Percentiles rank a stretch among this genome's conserved stretches.
These are phyloP conservation scores for Drosophila prolongata DNA, from an alignment of 2,888 invertebrate genomes.

Conservation along the genomic window DNA sequence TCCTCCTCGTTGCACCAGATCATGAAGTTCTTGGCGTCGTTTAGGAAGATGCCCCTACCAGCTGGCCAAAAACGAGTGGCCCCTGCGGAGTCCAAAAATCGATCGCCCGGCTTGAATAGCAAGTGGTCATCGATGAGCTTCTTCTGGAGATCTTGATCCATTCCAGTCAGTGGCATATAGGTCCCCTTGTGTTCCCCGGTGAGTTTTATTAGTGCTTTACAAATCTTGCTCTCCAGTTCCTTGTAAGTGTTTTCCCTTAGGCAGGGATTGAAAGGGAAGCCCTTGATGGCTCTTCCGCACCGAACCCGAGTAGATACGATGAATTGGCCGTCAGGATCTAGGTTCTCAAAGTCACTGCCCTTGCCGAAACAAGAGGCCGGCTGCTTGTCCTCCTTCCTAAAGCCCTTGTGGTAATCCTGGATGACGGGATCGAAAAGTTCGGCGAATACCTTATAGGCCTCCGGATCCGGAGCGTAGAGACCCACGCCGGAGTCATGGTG, in stretches of 20 bases:
- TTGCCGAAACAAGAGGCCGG: slow-evolving; percentile 97
- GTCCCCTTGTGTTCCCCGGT: slow-evolving; percentile 95
- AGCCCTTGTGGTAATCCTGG: slow-evolving; percentile 97
- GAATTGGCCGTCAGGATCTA: slow-evolving; percentile 95
- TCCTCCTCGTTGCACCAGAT: slow-evolving; percentile 99
- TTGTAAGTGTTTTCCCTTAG: slow-evolving; percentile 97
- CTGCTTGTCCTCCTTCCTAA: slow-evolving; percentile 96
- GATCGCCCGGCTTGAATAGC: slow-evolving; percentile 97
- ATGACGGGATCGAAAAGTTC: slow-evolving; percentile 98
- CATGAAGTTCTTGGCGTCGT: slow-evolving; percentile 97
- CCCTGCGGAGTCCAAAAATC: slow-evolving; percentile 92
- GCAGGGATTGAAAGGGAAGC: slow-evolving; percentile 98
- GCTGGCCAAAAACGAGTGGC: slow-evolving; percentile 98
- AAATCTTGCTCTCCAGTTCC: slow-evolving; percentile 96
- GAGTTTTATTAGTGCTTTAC: slow-evolving; percentile 90
- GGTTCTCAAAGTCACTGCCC: slow-evolving; percentile 93
- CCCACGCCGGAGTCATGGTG: slow-evolving; percentile 98
- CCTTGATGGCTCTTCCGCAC: slow-evolving; percentile 96
- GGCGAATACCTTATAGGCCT: slow-evolving; percentile 95
- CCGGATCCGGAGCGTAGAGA: slow-evolving; percentile 98
- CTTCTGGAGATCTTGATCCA: slow-evolving; percentile 97
- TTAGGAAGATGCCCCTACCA: slow-evolving; percentile 98
- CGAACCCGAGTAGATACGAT: slow-evolving; percentile 98
- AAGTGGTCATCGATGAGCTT: slow-evolving; percentile 98
- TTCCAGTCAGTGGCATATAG: slow-evolving; percentile 96